A percentile compares a stretch with the other conserved stretches of the same genome.
These are phyloP conservation scores for Dendrocincla tyrannina DNA, from an alignment of 2,797 vertebrate species.

Conservation along the genomic window DNA sequence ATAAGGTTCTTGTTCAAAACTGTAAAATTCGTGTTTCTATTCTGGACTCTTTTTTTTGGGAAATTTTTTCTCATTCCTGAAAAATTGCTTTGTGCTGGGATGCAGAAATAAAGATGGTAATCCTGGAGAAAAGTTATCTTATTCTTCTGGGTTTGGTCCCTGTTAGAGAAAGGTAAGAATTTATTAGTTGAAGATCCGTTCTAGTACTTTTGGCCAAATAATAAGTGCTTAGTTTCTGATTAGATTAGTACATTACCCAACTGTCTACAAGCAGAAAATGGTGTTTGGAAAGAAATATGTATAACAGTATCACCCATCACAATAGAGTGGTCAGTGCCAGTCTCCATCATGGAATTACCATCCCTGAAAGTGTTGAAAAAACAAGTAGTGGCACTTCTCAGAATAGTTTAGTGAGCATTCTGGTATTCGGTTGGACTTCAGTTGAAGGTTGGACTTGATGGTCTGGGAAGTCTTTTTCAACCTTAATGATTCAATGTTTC, in stretches of 20 bases:
- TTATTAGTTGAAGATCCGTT: neutral
- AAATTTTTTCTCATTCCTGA: neutral
- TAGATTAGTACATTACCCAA: neutral
- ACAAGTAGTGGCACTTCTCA: fast-evolving
- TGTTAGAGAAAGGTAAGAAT: neutral
- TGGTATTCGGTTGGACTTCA: too few species aligned
- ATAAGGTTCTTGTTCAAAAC: conserved; percentile 19
- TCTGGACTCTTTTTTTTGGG: neutral
- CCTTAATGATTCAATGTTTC: neutral
- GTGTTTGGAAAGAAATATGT: neutral
- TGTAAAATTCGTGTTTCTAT: conserved; percentile 21
- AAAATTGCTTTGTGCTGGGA: neutral
- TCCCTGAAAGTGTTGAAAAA: neutral
- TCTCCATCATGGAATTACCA: neutral
- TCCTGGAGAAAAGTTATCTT: neutral
- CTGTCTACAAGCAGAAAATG: neutral
- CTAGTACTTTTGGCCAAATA: neutral
- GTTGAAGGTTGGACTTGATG: neutral
- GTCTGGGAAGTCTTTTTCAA: neutral
- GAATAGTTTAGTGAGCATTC: neutral
- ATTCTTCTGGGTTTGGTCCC: neutral
- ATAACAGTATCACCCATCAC: neutral
- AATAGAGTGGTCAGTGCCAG: fast-evolving
- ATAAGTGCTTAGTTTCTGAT: neutral
- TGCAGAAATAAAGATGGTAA: neutral